Evolutionary conservation across 2,113 vertebrate genomes (phyloP), one percentile per base, ranked within the genome.

Genomic region (Myotis yumanensis): DNA sequence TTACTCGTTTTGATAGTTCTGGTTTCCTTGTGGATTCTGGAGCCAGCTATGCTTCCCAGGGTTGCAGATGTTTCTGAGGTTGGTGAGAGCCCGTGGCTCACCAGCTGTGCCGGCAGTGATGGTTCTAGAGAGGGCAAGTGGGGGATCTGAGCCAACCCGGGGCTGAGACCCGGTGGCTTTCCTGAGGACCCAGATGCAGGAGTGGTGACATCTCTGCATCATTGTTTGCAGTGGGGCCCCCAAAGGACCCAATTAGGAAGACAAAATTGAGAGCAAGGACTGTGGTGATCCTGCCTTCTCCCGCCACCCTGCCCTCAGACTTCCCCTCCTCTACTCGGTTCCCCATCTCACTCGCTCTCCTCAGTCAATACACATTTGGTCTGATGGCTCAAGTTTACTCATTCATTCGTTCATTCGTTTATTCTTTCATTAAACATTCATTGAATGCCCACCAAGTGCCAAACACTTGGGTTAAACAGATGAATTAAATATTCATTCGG

Each of bases 281-380:
- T 57, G 4, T 52, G 91, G 25, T 25, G 20, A 28, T 25, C 83
- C 28, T 17, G 22, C 46, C 22, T 23, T 83, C n/a, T 43, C 28
- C 84, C 2, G 0, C 7, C n/a, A 23, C 62, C 22, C 4, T n/a
- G 22, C 0, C 32, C 20, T 43, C 7, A 0, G 22, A 7, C n/a
- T 3, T 66, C 17, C 37, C 14, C 32, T 66, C 37, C 30, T 20
- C 5, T 11, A 1, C 1, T 20, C 57, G 17, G 46, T 35, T 66
- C 28, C 68, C 69, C 25, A 32, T 30, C 2, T 77, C 57, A 17
- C 20, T 25, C 0, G 59, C 11, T 64, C 20, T 62, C 71, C 59
- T 17, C 35, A 22, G 4, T 48, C 40, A 35, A 20, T 14, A 22
- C 20, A 17, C 16, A 2, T 62, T 69, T 79, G 35, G 20, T 48